A percentile compares a stretch with the other conserved stretches of the same genome.
phyloP scores from a whole-genome alignment of 2,888 invertebrate species.

The Xanthorhoe spadicearia region DNA sequence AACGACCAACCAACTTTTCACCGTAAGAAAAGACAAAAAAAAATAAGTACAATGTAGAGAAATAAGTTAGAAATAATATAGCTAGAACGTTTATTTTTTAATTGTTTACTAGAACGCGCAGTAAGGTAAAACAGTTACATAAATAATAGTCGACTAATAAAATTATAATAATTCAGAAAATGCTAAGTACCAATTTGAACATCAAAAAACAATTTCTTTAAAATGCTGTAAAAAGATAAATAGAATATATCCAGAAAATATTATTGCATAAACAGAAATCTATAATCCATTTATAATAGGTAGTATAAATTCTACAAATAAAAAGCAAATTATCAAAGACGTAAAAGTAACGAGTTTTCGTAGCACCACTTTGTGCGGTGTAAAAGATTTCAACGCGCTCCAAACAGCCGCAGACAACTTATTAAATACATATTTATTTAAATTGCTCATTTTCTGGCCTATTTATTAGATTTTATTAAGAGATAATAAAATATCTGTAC shows the following conservation, averaged over 20 bases:
- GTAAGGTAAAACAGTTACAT: neutral
- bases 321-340: neutral
- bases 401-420: neutral
- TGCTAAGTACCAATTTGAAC: neutral
- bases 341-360: neutral
- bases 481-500: too few species aligned
- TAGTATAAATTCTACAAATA: neutral
- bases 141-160: neutral
- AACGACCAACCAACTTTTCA: too few species aligned
- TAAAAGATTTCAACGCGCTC: slow-evolving; percentile 33
- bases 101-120: neutral
- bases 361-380: slow-evolving; percentile 8
- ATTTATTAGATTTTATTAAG: too few species aligned
- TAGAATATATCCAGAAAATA: neutral
- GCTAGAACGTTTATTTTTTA: too few species aligned
- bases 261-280: neutral
- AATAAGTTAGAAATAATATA: too few species aligned
- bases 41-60: too few species aligned
- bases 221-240: neutral
- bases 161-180: neutral
- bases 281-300: neutral
- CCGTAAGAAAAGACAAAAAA: too few species aligned
- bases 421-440: neutral
- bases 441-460: too few species aligned
- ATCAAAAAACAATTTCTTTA: neutral